Conservation (phyloP, 92 coral and sea anemone species). For the Actinostola sp. region DNA sequence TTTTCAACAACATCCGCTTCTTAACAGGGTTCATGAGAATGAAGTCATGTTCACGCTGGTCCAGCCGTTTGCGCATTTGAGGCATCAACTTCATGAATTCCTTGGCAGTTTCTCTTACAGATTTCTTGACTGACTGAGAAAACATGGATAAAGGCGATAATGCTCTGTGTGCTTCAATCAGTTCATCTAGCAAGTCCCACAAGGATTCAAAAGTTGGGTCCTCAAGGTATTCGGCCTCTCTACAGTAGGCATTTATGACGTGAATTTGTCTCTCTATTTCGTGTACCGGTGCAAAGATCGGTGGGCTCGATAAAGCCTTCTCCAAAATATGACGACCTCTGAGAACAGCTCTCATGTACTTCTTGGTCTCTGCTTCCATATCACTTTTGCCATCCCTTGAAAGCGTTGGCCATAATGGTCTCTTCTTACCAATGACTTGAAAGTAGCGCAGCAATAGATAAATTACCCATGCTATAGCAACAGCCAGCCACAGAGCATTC, state of each 20-base stretch:
- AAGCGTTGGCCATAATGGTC: slow-evolving; percentile 92
- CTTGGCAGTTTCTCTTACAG: slow-evolving; percentile 94
- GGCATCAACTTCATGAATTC: slow-evolving; percentile 97
- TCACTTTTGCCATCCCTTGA: slow-evolving; percentile 84
- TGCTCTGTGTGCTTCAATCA: slow-evolving; percentile 94
- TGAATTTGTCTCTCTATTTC: slow-evolving; percentile 98
- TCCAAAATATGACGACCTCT: slow-evolving; percentile 94
- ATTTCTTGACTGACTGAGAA: slow-evolving; percentile 84
- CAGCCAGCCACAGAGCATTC: slow-evolving; percentile 64
- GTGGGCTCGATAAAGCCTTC: slow-evolving; percentile 87
- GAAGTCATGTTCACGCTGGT: slow-evolving; percentile 94
- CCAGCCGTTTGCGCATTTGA: slow-evolving; percentile 93
- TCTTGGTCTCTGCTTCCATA: slow-evolving; percentile 82
- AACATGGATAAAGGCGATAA: slow-evolving; percentile 84
- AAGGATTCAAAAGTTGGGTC: slow-evolving; percentile 97
- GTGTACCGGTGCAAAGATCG: slow-evolving; percentile 95
- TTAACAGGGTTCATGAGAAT: slow-evolving; percentile 92
- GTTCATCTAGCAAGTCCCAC: slow-evolving; percentile 98
- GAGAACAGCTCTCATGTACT: slow-evolving; percentile 94
- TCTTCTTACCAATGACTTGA: slow-evolving; percentile 53
- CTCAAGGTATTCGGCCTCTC: slow-evolving; percentile 91
- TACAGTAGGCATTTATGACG: slow-evolving; percentile 96
- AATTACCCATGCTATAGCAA: slow-evolving; percentile 68
- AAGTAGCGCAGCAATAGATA: slow-evolving; percentile 80
- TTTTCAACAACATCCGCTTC: slow-evolving; percentile 92